These are phyloP conservation scores for Trochalopteron elliotii DNA, from an alignment of 2,113 vertebrate species.

Conservation along the genomic window DNA sequence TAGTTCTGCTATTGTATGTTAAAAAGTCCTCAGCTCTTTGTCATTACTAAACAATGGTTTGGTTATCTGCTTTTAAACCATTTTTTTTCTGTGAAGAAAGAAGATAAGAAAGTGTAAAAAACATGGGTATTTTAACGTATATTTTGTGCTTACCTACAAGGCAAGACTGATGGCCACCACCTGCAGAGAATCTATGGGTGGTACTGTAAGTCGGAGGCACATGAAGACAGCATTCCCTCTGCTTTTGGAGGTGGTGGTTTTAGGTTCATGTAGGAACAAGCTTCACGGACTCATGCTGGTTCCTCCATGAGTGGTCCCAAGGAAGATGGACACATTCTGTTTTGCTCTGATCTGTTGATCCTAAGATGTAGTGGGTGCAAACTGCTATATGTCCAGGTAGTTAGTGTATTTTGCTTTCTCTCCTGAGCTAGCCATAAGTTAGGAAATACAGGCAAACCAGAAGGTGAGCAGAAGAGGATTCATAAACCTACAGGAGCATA, in stretches of 20 bases:
- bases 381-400: background rate
- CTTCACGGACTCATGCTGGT: background rate
- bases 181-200: background rate
- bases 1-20: background rate
- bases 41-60: background rate
- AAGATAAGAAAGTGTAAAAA: background rate
- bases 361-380: background rate
- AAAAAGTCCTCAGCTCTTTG: background rate
- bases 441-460: background rate
- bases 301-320: background rate
- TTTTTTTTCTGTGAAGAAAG: background rate
- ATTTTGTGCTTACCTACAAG: background rate
- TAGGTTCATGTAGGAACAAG: background rate
- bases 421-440: background rate
- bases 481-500: background rate
- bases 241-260: background rate
- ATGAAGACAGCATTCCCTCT: fast-evolving
- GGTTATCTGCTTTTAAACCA: background rate
- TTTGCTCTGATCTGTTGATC: background rate
- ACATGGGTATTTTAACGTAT: background rate
- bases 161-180: background rate
- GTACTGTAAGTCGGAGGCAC: background rate
- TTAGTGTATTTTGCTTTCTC: background rate
- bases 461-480: background rate
- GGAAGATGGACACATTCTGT: background rate